Base-by-base conservation (phyloP, 2,113 vertebrate genomes). In the Romanogobio albipinnatus region DNA sequence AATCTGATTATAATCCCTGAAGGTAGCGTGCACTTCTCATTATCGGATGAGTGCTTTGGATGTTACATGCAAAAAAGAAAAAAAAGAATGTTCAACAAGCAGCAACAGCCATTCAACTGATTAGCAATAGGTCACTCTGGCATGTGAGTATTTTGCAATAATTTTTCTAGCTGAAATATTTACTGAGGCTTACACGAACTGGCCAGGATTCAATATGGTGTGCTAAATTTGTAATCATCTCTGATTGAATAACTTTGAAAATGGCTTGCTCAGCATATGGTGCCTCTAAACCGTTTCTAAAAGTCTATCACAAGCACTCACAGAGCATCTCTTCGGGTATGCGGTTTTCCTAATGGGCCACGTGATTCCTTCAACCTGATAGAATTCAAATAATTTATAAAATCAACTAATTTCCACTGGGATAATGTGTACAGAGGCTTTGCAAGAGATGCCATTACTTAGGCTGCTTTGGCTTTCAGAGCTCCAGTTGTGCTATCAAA, bases 171-270 rank as follows among this genome's bases (percentile, higher is more conserved):
- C 66, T 78, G 79, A 85, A 91, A 83, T 82, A 81, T 90, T 89
- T 88, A 88, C 85, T 83, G 73, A 79, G 82, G 84, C 36, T 77
- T 85, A 89, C 87, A 87, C 87, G 90, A 84, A 87, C 86, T 89
- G 89, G 91, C 87, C 79, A 61, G 68, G 78, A 87, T 87, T 91
- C 89, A 91, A 84, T 84, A 81, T 17, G 61, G 53, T 68, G 62
- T 76, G 85, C 86, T 83, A 90, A 90, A 91, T 89, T 92, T 86
- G 82, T 87, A 88, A 88, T 92, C 85, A 86, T 89, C 86, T 91
- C 90, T 92, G 91, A 92, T 82, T 91, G 90, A 93, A 92, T 92
- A 90, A 92, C 85, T 90, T 86, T 3, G 66, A 86, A 89, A 91
- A 86, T 85, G 88, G 86, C 87, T 87, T 86, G 80, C 90, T 93